Base-by-base conservation (phyloP, 1,140 invertebrate species). In the Pseudomyrmex gracilis region DNA sequence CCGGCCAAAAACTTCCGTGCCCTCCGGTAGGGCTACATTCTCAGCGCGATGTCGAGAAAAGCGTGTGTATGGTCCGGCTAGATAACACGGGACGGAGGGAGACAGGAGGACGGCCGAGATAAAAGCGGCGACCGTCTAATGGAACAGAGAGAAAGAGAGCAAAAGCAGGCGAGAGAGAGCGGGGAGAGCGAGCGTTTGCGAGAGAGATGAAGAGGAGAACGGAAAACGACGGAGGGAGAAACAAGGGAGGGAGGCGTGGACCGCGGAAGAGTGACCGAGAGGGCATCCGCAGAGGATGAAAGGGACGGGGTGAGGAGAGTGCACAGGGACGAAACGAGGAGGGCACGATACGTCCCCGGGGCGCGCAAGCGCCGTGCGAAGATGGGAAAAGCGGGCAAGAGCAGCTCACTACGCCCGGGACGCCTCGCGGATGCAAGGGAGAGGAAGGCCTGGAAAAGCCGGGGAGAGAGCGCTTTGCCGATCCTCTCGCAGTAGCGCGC, bases 321-420 rank as follows among this genome's bases (percentile, higher is more conserved):
- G 76, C 87, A 82, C 61, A 74, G 85, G 87, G 85, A 80, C 34
- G 57, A 80, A 74, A 47, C 86, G 85, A 76, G 83, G 73, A 84
- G 78, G 73, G 34, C 34, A 34, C 34, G 34, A 7, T 34, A 76
- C 71, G 86, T 88, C 78, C 89, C 91, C 89, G 89, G 85, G 70
- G 64, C 76, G 92, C 93, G 92, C 93, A 93, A 85, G 92, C 93
- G 93, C 93, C 88, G 84, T 90, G 85, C 89, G 86, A 89, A 90
- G 92, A 88, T 92, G 90, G 90, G 91, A 93, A 93, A 93, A 93
- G 91, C 91, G 90, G 89, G 76, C 82, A 90, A 89, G 89, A 90
- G 90, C 88, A 92, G 92, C 92, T 93, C 93, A 93, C 93, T 92
- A 92, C 93, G 92, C 93, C 93, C 93, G 93, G 93, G 93, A 94